phyloP scores from a whole-genome alignment of 2,113 vertebrate species.

The Tetrax tetrax region DNA sequence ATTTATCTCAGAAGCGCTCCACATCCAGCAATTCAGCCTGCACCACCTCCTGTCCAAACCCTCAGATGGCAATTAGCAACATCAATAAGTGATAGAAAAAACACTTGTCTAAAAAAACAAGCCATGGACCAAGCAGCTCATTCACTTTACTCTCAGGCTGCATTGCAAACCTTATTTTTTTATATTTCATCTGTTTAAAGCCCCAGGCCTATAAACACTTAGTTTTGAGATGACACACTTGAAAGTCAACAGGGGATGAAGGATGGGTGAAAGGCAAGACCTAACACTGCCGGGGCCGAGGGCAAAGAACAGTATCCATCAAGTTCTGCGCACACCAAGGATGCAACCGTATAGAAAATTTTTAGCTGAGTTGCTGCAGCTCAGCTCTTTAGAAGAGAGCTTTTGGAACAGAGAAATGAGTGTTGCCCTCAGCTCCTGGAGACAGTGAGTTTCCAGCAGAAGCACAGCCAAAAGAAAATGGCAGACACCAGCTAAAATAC shows the following conservation, averaged over 20 bases:
- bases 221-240: neutral
- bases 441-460: neutral
- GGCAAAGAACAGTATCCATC: neutral
- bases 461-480: neutral
- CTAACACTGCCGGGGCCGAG: neutral
- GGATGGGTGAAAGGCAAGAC: neutral
- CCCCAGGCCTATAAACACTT: neutral
- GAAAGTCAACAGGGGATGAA: neutral
- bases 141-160: neutral
- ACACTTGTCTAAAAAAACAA: slow-evolving; percentile 2
- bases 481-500: neutral
- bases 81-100: slow-evolving; percentile 50
- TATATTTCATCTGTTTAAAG: slow-evolving; percentile 8
- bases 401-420: neutral
- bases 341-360: accelerated
- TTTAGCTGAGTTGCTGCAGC: neutral
- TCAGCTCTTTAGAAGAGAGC: neutral
- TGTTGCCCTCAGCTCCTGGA: neutral
- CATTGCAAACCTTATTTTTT: neutral
- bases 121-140: neutral
- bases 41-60: neutral
- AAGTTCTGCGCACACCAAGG: accelerated
- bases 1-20: neutral
- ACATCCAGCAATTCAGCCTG: neutral
- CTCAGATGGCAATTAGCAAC: slow-evolving; percentile 26